Base-by-base conservation (phyloP, 2,888 invertebrate genomes). In the Eustalomyia histrio region DNA sequence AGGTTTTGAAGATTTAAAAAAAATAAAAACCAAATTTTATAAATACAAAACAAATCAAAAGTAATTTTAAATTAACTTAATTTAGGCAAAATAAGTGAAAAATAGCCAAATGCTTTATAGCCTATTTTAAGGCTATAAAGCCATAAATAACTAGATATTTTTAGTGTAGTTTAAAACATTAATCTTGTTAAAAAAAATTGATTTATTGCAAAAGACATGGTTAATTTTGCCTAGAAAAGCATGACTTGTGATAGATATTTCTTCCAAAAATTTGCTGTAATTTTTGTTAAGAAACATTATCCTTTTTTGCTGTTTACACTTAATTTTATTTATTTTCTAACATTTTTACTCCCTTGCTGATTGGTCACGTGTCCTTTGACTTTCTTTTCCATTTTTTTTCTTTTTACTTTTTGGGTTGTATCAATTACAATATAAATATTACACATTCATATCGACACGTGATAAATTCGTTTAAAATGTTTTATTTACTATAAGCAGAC, bases 391-490 rank as follows among this genome's bases (percentile, higher is more conserved):
- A 29, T 53, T 50, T n/a, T 50, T 33, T 29, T 21, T 55, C 29
- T 72, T 43, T 57, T 29, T 85, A 3, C 4, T 21, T 21, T 21
- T 29, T 29, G 29, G 29, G 3, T 86, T 85, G 87, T 88, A 88
- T 87, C 88, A 87, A 87, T 88, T 88, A 86, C 87, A 86, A 86
- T 87, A 63, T 18, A 63, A 33, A 35, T 35, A 12, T 52, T 24
- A 18, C 21, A 67, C 55, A 55, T 67, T 47, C 43, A 84, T 83
- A 86, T 86, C 85, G 84, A 84, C 87, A 88, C 85, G 86, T 87
- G 87, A 86, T 87, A 86, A 87, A 87, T 87, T 74, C 74, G 79
- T 71, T 79, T 57, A 68, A 64, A 79, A 64, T 79, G 74, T 72
- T 39, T 29, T 29, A 64, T 52, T 64, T 50, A 52, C 33, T 24